Evolutionary conservation across 2,797 vertebrate genomes (phyloP), one percentile per base, ranked within the genome.

Genomic region (Acanthurus leucopareius): DNA sequence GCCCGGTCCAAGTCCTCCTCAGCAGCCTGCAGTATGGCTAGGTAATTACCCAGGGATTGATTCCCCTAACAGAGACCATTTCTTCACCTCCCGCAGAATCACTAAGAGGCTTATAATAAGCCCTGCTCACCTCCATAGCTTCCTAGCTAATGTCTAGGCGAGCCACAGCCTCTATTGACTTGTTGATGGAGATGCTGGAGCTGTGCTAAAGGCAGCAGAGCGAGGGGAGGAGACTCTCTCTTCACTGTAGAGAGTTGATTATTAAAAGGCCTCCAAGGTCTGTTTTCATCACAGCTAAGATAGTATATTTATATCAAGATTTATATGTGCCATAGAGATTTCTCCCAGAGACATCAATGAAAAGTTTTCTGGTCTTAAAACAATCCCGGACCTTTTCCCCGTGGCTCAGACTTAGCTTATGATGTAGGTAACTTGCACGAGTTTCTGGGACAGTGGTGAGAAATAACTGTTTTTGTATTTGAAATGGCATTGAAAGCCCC

Each of bases 81-180:
- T 93, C 92, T 89, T 93, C 91, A 92, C 89, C 92, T 92, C 91
- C 88, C 65, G 83, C 88, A 91, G 91, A 92, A 92, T 87, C 86
- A 87, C 88, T 93, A 93, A 94, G 92, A 93, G 90, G 93, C 91
- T 95, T 94, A 94, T 90, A 90, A 91, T 94, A 94, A 94, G 93
- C 91, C 91, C 86, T 68, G 87, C 93, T 91, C 93, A 92, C 93
- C 92, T 93, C 84, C 84, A 85, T 84, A 85, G 91, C 91, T 91
- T 90, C 84, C 88, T 71, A 86, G 89, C 88, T 86, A 86, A 91
- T 88, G 92, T 93, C 90, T 86, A 22, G 45, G 80, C 51, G 65
- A 88, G 80, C 86, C 63, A 73, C 73, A 89, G 90, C 77, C 82
- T 86, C 89, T 92, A 89, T 91, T 94, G 89, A 95, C 93, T 94